Percentiles rank a stretch among this genome's conserved stretches.
These are phyloP conservation scores for Antedon mediterranea DNA, from an alignment of 53 echinoderm and acorn worm genomes.

Conservation along the genomic window DNA sequence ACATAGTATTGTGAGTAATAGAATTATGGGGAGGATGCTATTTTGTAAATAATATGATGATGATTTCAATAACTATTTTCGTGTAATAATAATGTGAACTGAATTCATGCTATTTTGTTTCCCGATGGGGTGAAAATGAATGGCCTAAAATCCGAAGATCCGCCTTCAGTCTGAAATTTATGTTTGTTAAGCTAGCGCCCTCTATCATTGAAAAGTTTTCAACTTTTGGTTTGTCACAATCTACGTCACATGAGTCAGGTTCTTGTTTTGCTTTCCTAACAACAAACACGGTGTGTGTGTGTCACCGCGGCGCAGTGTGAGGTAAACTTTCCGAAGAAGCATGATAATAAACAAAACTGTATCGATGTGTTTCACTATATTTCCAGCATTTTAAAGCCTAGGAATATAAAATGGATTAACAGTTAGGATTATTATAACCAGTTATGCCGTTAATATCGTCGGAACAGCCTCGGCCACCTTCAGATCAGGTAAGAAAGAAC, in stretches of 20 bases:
- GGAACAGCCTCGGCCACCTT: not conserved
- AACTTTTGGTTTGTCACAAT: not conserved
- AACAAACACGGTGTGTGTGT: not conserved
- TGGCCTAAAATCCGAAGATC: no score
- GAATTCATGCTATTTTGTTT: no score
- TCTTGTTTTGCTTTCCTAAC: not conserved
- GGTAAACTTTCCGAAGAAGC: not conserved
- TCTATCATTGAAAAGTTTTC: not conserved
- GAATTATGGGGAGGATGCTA: no score
- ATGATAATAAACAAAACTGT: not conserved
- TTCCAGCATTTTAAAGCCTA: not conserved
- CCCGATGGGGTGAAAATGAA: no score
- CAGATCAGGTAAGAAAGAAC: not conserved
- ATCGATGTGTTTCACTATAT: not conserved
- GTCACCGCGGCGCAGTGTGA: not conserved
- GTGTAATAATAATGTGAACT: no score
- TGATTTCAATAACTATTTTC: no score
- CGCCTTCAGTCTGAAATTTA: no score
- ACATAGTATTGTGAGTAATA: no score
- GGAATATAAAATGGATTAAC: not conserved
- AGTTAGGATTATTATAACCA: not conserved
- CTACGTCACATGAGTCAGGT: not conserved
- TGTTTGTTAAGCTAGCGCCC: not conserved
- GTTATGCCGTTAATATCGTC: not conserved
- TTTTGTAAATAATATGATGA: no score